Percentiles rank a stretch among this genome's conserved stretches.
Conservation (phyloP, 2,888 invertebrate species). For the Panzeria rudis region DNA sequence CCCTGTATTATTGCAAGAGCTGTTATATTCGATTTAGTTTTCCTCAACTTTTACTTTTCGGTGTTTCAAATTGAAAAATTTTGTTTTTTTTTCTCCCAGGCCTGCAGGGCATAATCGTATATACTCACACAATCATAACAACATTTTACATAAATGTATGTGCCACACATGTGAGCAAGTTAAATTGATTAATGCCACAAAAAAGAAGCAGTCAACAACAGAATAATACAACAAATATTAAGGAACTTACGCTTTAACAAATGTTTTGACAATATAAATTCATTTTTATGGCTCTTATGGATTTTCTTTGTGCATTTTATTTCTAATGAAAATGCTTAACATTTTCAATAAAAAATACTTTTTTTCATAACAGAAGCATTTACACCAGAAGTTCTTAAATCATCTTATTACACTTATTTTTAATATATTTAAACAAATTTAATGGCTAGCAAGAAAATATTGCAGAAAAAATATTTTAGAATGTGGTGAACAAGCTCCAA, state of each 20-base stretch:
- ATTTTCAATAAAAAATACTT: not conserved
- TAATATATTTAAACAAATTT: too few relatives aligned
- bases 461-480: too few relatives aligned
- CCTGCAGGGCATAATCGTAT: not conserved
- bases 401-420: not conserved
- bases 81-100: not conserved
- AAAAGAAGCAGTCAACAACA: constrained; percentile 6
- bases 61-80: too few relatives aligned
- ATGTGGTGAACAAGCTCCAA: too few relatives aligned
- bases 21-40: too few relatives aligned
- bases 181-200: constrained; percentile 35
- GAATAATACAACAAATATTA: constrained; percentile 13
- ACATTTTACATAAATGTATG: not conserved
- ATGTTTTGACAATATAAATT: constrained; percentile 41
- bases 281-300: constrained; percentile 1
- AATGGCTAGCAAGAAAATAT: too few relatives aligned
- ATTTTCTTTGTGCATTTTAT: not conserved
- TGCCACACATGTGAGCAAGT: constrained; percentile 2
- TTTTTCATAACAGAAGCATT: not conserved
- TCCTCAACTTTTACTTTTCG: too few relatives aligned
- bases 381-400: not conserved
- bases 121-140: not conserved
- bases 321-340: constrained; percentile 2
- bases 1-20: too few relatives aligned
- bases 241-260: constrained; percentile 42